phyloP scores from a whole-genome alignment of 2,113 vertebrate genomes.

The Anseranas semipalmata region DNA sequence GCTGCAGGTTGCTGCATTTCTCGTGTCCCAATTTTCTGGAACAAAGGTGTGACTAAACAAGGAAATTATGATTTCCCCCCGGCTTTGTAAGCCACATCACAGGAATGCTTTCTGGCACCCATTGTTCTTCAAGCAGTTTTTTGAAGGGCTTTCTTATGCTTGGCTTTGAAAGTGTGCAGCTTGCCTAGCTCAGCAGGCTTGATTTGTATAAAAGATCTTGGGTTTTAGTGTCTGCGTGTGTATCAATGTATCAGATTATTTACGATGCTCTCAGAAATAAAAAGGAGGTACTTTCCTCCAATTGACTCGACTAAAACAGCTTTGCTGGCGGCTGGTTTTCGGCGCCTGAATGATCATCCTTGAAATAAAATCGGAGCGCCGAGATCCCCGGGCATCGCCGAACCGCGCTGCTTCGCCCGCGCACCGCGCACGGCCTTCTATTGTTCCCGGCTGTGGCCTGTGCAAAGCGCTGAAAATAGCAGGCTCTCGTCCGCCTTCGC shows the following conservation, averaged over 20 bases:
- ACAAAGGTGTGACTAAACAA: conserved; percentile 58
- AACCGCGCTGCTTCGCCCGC: not conserved
- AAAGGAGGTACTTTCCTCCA: not conserved
- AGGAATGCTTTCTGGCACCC: conserved; percentile 8
- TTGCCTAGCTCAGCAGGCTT: not conserved
- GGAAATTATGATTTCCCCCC: not conserved
- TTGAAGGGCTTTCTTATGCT: conserved; percentile 12
- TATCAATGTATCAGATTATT: conserved; percentile 41
- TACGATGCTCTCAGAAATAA: not conserved
- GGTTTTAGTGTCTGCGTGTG: not conserved
- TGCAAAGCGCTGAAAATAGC: not conserved
- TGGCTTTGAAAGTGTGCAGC: not conserved
- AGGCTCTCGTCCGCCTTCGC: not conserved
- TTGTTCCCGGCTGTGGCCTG: conserved; percentile 61
- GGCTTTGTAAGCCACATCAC: conserved; percentile 17
- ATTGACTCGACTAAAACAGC: not conserved
- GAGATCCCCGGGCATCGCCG: not conserved
- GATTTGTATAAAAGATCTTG: not conserved
- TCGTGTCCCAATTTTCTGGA: conserved; percentile 6
- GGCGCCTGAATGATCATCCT: not conserved
- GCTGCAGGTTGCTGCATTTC: not conserved
- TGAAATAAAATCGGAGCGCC: not conserved
- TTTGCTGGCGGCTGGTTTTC: not conserved
- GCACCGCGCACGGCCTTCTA: conserved; percentile 12
- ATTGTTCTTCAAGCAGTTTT: conserved; percentile 62